Evolutionary conservation across 2,888 invertebrate genomes (phyloP), one percentile per base, ranked within the genome.

Genomic region (Subacronicta megacephala): DNA sequence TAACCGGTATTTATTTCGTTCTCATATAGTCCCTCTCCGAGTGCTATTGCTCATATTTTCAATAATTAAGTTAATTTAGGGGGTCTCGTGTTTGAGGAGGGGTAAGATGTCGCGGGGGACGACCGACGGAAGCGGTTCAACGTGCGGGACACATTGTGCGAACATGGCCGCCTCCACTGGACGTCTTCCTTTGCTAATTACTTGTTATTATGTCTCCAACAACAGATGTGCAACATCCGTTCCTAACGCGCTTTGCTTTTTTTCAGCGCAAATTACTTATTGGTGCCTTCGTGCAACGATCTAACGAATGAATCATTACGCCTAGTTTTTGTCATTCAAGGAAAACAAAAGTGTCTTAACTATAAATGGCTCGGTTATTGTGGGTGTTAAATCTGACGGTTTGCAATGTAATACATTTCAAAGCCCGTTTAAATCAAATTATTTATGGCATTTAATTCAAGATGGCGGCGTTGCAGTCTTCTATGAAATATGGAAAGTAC

Each of bases 211-310:
- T 89, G 90, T 88, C 90, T 87, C 88, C 87, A 84, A 85, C 86
- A 90, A 88, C 94, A 93, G 89, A 93, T 94, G 94, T 90, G 89
- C 87, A 83, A 92, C 94, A 94, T 94, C 94, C 94, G 93, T 79
- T 89, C 82, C 62, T 78, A 78, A 83, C 72, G 61, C 60, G 62
- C 68, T 72, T 77, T 72, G 66, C 78, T 83, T 81, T 56, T 74
- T 69, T 63, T 64, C 44, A 56, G 53, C 41, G 64, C 67, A 43
- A 68, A 62, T 69, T 62, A 38, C 43, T 67, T 60, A 72, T 70
- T 60, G 42, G 53, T 52, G 33, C 12, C 49, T 59, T 47, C 43
- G 40, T 54, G 56, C 50, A 45, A 47, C 35, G n/a, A n/a, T 40
- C 20, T 52, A 42, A 40, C 23, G 38, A 9, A 50, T 18, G 12